A percentile compares a stretch with the other conserved stretches of the same genome.
Evolutionary conservation across 2,888 invertebrate genomes (phyloP).

Genomic region (Xylota segnis): DNA sequence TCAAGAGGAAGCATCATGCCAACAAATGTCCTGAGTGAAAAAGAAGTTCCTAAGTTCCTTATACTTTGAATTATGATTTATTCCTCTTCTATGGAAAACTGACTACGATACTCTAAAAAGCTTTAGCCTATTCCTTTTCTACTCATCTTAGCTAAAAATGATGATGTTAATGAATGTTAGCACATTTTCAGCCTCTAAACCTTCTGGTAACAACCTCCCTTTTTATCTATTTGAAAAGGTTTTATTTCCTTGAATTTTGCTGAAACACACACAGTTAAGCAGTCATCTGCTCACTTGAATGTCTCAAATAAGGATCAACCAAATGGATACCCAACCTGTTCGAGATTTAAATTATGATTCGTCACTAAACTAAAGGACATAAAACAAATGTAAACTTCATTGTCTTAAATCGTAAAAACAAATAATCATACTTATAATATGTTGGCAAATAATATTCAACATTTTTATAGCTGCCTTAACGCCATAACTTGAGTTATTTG

Average conservation of each 20-base stretch:
- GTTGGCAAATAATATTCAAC: constrained; percentile 7
- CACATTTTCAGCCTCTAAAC: no score
- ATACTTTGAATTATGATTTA: no score
- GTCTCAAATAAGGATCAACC: not conserved
- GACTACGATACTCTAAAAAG: no score
- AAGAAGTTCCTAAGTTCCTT: no score
- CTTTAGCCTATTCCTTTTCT: no score
- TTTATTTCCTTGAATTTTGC: not conserved
- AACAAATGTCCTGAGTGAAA: no score
- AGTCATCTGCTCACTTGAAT: not conserved
- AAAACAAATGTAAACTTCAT: not conserved
- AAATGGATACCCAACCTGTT: not conserved
- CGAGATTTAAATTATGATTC: not conserved
- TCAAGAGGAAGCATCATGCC: no score
- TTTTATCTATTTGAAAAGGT: not conserved
- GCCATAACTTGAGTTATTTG: constrained; percentile 13
- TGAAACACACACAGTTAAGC: not conserved
- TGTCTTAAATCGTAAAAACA: not conserved
- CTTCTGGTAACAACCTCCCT: no score
- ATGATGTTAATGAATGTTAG: no score
- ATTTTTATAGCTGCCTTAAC: constrained; percentile 6
- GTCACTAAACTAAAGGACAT: not conserved
- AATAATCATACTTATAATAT: constrained; percentile 4
- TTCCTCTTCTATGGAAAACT: no score
- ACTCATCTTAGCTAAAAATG: no score